A percentile compares a stretch with the other conserved stretches of the same genome.
These are phyloP conservation scores for Diadumene lineata DNA, from an alignment of 92 coral and sea anemone species.

Conservation along the genomic window DNA sequence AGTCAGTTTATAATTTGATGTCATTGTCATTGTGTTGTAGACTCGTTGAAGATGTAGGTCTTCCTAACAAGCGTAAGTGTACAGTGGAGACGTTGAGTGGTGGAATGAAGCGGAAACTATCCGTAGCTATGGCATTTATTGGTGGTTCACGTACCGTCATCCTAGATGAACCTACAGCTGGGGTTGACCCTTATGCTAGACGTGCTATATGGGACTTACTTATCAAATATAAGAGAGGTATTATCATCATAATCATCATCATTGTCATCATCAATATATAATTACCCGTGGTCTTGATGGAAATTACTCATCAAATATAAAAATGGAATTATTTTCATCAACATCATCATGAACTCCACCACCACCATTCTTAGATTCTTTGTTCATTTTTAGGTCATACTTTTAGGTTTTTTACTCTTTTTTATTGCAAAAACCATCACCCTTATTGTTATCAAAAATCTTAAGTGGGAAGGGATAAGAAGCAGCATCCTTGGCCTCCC, in stretches of 20 bases:
- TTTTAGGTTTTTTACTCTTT: too few relatives aligned
- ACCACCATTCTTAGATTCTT: background rate
- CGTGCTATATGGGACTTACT: slow-evolving; percentile 99
- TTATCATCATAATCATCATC: background rate
- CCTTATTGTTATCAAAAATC: too few relatives aligned
- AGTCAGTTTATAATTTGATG: background rate
- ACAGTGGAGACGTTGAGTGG: slow-evolving; percentile 93
- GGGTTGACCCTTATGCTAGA: slow-evolving; percentile 98
- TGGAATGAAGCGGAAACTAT: slow-evolving; percentile 97
- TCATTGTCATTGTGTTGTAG: slow-evolving; percentile 25
- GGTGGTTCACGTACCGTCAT: slow-evolving; percentile 98
- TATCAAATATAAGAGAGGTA: slow-evolving; percentile 92
- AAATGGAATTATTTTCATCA: slow-evolving; percentile 70
- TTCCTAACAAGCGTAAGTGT: slow-evolving; percentile 89
- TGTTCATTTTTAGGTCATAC: too few relatives aligned
- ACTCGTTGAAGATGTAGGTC: slow-evolving; percentile 78
- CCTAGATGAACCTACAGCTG: slow-evolving; percentile 98
- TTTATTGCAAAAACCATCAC: too few relatives aligned
- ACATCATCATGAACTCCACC: background rate
- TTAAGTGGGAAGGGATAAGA: too few relatives aligned
- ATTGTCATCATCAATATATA: slow-evolving; percentile 45
- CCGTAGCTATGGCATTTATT: slow-evolving; percentile 98
- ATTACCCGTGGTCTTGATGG: too few relatives aligned
- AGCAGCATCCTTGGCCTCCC: too few relatives aligned
- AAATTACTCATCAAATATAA: slow-evolving; percentile 92